These are phyloP conservation scores for Xiphophorus hellerii DNA, from an alignment of 2,113 vertebrate genomes.

Conservation along the genomic window DNA sequence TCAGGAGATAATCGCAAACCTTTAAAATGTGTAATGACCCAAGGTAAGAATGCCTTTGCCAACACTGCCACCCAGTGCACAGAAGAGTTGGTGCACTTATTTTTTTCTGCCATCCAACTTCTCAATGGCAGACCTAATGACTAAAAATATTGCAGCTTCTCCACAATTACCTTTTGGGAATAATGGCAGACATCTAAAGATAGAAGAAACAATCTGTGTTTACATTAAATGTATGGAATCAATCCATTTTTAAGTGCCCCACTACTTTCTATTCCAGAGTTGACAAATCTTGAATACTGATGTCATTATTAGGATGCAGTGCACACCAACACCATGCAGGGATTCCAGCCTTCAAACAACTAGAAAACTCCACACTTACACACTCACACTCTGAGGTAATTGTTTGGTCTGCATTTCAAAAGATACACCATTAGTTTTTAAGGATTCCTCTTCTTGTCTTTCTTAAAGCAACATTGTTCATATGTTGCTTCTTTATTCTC, in stretches of 20 bases:
- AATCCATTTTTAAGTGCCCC: conserved; percentile 14
- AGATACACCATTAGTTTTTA: conserved; percentile 43
- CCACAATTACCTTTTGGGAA: background rate
- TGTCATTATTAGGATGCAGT: conserved; percentile 63
- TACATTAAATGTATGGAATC: conserved; percentile 20
- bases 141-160: conserved; percentile 14
- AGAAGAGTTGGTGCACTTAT: background rate
- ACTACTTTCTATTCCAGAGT: conserved; percentile 37
- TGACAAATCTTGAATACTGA: conserved; percentile 63
- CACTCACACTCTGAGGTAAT: conserved; percentile 45
- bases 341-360: conserved; percentile 38
- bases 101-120: background rate
- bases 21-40: background rate
- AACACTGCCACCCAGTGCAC: conserved; percentile 72
- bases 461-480: conserved; percentile 5
- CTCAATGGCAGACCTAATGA: background rate
- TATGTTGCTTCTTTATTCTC: background rate
- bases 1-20: conserved; percentile 31
- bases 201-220: background rate
- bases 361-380: conserved; percentile 54
- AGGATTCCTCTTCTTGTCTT: conserved; percentile 25
- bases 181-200: background rate
- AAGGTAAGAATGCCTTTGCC: conserved; percentile 36
- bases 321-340: conserved; percentile 39
- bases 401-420: conserved; percentile 32